These are phyloP conservation scores for Deladenus siricidicola DNA, from an alignment of 2,888 invertebrate genomes.

Conservation along the genomic window DNA sequence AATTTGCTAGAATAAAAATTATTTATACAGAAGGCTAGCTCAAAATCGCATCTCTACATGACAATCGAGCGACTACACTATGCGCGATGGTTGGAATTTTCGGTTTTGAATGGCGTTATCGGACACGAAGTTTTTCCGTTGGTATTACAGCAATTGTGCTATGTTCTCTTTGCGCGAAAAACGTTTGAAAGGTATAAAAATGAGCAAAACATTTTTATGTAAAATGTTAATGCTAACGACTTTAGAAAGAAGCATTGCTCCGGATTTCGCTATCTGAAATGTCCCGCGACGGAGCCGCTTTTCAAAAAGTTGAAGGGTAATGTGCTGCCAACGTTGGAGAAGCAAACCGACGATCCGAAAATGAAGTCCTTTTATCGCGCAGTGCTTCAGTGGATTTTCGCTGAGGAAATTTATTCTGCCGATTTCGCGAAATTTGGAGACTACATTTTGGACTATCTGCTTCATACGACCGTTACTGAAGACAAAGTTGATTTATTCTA, in stretches of 20 bases:
- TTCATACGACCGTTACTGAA: conserved; percentile 39
- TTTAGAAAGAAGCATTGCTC: conserved; percentile 31
- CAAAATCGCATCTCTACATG: conserved; percentile 36
- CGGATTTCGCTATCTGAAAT: conserved; percentile 20
- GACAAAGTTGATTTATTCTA: conserved; percentile 16
- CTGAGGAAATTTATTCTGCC: conserved; percentile 16
- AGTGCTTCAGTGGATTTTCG: conserved; percentile 20
- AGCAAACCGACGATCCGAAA: background rate
- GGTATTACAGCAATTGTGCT: conserved; percentile 38
- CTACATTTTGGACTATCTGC: conserved; percentile 44
- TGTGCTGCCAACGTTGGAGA: background rate
- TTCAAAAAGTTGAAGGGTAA: conserved; percentile 19
- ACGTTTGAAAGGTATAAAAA: conserved; percentile 13
- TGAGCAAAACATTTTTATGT: background rate
- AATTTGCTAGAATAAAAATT: background rate
- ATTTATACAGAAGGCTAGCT: conserved; percentile 36
- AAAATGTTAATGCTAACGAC: background rate
- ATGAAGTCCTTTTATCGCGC: conserved; percentile 20
- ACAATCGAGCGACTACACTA: conserved; percentile 33
- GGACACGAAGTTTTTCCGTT: conserved; percentile 32
- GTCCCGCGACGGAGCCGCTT: conserved; percentile 15
- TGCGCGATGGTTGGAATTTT: conserved; percentile 39
- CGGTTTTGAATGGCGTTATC: background rate
- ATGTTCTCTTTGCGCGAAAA: conserved; percentile 22
- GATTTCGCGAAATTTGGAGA: conserved; percentile 33